phyloP scores from a whole-genome alignment of 2,888 invertebrate species.

The Xylota sylvarum region DNA sequence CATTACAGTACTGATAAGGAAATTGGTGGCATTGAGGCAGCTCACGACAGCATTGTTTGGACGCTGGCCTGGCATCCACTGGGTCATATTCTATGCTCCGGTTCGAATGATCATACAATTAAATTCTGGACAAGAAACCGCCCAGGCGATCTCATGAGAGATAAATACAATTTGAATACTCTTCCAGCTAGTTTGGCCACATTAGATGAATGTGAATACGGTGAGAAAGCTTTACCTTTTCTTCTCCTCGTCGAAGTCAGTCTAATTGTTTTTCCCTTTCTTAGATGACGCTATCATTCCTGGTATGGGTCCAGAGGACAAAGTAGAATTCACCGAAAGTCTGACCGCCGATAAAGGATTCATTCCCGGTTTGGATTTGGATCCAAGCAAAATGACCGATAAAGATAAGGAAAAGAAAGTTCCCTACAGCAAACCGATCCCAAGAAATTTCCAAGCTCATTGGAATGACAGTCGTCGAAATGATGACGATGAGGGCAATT shows the following conservation, averaged over 20 bases:
- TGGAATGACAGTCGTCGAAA: conserved; percentile 93
- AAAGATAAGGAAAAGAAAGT: conserved; percentile 92
- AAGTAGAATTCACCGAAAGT: conserved; percentile 90
- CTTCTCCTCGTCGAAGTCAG: not conserved
- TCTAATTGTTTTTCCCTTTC: not conserved
- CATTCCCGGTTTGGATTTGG: conserved; percentile 95
- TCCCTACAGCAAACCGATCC: conserved; percentile 98
- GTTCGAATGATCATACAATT: conserved; percentile 99
- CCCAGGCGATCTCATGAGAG: conserved; percentile 99
- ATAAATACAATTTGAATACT: conserved; percentile 98
- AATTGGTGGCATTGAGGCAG: conserved; percentile 98
- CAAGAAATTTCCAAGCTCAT: conserved; percentile 97
- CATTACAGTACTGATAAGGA: conserved; percentile 94
- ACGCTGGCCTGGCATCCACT: conserved; percentile 99
- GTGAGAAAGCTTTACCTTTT: conserved; percentile 81
- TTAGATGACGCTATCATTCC: conserved; percentile 92
- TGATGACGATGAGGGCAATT: conserved; percentile 85
- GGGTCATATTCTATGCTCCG: conserved; percentile 99
- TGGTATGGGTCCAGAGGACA: conserved; percentile 99
- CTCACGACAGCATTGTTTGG: conserved; percentile 99
- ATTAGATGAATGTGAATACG: conserved; percentile 89
- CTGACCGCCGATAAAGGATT: conserved; percentile 87
- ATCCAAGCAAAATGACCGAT: conserved; percentile 87
- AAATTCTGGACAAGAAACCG: conserved; percentile 99
- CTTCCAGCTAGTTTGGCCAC: conserved; percentile 93